Evolutionary conservation across 1,140 invertebrate genomes (phyloP), one percentile per base, ranked within the genome.

Genomic region (Camponotus vicinus): DNA sequence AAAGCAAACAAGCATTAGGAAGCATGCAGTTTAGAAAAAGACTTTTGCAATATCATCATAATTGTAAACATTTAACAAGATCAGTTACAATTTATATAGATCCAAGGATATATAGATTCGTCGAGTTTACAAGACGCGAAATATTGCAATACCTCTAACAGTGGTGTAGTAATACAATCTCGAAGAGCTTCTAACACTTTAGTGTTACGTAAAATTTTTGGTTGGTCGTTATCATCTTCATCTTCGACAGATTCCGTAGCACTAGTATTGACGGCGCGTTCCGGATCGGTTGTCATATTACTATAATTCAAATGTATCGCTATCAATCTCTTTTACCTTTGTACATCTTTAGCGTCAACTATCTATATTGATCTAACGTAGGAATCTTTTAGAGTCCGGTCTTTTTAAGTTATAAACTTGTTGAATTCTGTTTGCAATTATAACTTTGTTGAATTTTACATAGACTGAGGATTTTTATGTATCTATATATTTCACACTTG

Each of bases 261-360:
- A 80, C 92, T 94, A 67, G 80, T 76, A 89, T 92, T 88, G 37
- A 83, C 88, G 79, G 91, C 91, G 77, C 92, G 91, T 73, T 94
- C 93, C 88, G 93, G 92, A 90, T 94, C 92, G 78, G 88, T 89
- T 84, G 92, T 92, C 93, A 94, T 94, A 75, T 85, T 91, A 91
- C 90, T 92, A 91, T 15, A 89, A 89, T 86, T 77, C 66, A 89
- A 79, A 91, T 88, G 75, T 64, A 37, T 90, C 45, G 27, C 52
- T 69, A 69, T 80, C 75, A 80, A 82, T 32, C 15, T 52, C 49
- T 52, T 52, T 52, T 18, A 18, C 15, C 49, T 52, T 52, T 57
- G 11, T 52, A 15, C 7, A 55, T 52, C 9, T 83, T 70, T 64
- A 34, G 3, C 8, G n/a, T 37, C 55, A 18, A 63, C 42, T 69